Evolutionary conservation across 2,888 invertebrate genomes (phyloP), one percentile per base, ranked within the genome.

Genomic region (Meiosimyza decipiens): DNA sequence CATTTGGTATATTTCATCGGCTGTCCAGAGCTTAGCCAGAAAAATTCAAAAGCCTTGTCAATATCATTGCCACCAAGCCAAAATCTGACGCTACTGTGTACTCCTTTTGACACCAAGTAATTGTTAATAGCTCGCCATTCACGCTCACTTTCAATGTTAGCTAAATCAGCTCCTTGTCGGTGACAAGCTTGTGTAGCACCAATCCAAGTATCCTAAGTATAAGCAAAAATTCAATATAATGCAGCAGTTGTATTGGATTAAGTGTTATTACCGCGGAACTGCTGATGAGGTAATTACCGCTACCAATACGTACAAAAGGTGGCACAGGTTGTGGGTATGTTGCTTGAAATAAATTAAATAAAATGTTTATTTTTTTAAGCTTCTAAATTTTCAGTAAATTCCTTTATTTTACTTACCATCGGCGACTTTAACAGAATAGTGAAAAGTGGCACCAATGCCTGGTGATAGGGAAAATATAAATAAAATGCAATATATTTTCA

Each of bases 1-100:
- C 83, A 84, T 9, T 80, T 81, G 1, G 80, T 77, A 71, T 79
- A 83, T 63, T 75, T 77, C 74, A 83, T 78, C 6, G 80, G 80
- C 1, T 80, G 73, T 1, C 83, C 84, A 0, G 80, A 82, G 1
- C 80, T 77, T n/a, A 80, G 72, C 82, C 81, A 83, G 47, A 79
- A 79, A 73, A 83, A 83, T 50, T 80, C 78, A 2, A 83, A 80
- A 22, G 84, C 82, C 0, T 77, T 74, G 68, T 79, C 78, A 40
- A 84, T 73, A 76, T 84, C 84, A 33, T 80, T 82, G 60, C 79
- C 84, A 9, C 55, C 47, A 5, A 50, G 9, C 52, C 65, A 68
- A 68, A 59, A 68, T 59, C 68, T 50, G n/a, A n/a, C n/a, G 3
- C 33, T n/a, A 2, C 3, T 16, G 1, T 16, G 18, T 15, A 6